Evolutionary conservation across 2,113 vertebrate genomes (phyloP).

Genomic region (Chamaetylas fuelleborni): DNA sequence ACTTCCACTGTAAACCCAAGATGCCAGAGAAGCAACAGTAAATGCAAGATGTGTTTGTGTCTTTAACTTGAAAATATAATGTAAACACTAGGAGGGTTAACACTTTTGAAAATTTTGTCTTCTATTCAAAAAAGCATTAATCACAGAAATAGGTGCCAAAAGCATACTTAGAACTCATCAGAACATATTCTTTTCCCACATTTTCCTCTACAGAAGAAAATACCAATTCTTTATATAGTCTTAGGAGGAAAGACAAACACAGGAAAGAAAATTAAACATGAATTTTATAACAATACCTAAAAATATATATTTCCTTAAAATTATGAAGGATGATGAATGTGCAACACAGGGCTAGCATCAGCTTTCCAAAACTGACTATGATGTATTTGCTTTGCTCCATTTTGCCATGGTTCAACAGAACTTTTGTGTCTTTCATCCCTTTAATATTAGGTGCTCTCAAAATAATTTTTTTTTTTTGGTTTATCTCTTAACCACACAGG

Average conservation of each 20-base stretch:
- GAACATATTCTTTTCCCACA: not conserved
- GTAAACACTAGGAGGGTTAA: not conserved
- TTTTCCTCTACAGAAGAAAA: not conserved
- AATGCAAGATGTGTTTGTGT: not conserved
- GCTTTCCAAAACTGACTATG: not conserved
- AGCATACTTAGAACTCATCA: not conserved
- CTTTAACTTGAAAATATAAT: not conserved
- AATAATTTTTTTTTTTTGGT: not conserved
- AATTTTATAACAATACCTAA: not conserved
- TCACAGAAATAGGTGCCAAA: not conserved
- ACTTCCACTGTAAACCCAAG: not conserved
- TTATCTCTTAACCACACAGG: not conserved
- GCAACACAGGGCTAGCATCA: not conserved
- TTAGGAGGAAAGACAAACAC: not conserved
- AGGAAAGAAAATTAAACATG: not conserved
- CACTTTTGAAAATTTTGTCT: not conserved
- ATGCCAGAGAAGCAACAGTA: not conserved
- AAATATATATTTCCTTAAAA: not conserved
- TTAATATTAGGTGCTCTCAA: not conserved
- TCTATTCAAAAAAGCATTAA: not conserved
- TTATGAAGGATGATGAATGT: not conserved
- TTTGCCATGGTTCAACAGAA: not conserved
- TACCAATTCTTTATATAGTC: not conserved
- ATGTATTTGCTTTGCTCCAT: not conserved
- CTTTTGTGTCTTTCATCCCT: not conserved